Percentiles rank a stretch among this genome's conserved stretches.
phyloP scores from a whole-genome alignment of 2,797 vertebrate species.

The Zalophus californianus region DNA sequence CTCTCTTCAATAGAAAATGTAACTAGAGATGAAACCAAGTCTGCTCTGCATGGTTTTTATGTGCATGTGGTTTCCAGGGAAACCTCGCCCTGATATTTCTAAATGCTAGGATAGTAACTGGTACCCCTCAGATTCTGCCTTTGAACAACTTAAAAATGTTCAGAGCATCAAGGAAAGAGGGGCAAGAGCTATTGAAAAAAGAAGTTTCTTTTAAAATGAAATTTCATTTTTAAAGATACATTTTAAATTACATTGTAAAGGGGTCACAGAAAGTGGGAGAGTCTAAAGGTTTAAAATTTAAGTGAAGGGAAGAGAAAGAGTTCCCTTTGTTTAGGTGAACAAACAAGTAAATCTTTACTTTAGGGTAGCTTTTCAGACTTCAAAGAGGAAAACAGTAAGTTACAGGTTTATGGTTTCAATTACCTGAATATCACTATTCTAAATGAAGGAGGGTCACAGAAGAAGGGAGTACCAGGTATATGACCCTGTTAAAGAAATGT shows the following conservation, averaged over 20 bases:
- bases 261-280: neutral
- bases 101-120: constrained; percentile 78
- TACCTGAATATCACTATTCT: neutral
- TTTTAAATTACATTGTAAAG: constrained; percentile 36
- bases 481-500: neutral
- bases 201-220: neutral
- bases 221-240: neutral
- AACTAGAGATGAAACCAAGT: constrained; percentile 81
- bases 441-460: neutral
- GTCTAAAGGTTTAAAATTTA: neutral
- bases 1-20: constrained; percentile 81
- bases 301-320: neutral
- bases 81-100: constrained; percentile 85
- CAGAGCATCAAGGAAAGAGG: constrained; percentile 75
- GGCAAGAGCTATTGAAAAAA: constrained; percentile 55
- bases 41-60: constrained; percentile 86
- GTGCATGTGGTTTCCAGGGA: constrained; percentile 87
- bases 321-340: neutral
- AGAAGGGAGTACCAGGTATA: neutral
- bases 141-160: constrained; percentile 83
- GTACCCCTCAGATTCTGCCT: constrained; percentile 76
- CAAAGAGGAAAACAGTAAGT: neutral
- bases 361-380: constrained; percentile 50
- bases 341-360: constrained; percentile 48
- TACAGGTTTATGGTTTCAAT: neutral